Conservation (phyloP, 2,888 invertebrate species). For the Nycteola revayana region DNA sequence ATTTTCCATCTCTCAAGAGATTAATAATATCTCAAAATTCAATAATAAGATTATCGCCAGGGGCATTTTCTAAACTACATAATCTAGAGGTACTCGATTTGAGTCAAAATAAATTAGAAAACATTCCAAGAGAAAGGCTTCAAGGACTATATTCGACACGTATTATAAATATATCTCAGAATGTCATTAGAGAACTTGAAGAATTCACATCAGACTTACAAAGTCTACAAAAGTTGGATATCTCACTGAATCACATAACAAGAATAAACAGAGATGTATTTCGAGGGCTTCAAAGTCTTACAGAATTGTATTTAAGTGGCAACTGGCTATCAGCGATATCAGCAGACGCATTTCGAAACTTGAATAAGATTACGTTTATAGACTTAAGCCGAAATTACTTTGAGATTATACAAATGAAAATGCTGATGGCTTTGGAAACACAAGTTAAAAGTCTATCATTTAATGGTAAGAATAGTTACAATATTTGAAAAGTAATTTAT, state of each 20-base stretch:
- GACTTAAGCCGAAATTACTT: slow-evolving; percentile 93
- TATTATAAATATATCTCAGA: slow-evolving; percentile 91
- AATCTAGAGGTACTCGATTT: slow-evolving; percentile 90
- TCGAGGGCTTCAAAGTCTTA: slow-evolving; percentile 87
- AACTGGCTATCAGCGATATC: slow-evolving; percentile 92
- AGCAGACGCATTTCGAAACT: slow-evolving; percentile 88
- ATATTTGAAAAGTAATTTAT: no score
- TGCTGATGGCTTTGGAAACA: slow-evolving; percentile 90
- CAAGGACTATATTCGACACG: slow-evolving; percentile 88
- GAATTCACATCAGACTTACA: slow-evolving; percentile 90
- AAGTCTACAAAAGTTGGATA: slow-evolving; percentile 89
- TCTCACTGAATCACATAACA: slow-evolving; percentile 92
- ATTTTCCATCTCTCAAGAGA: slow-evolving; percentile 89
- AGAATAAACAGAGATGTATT: slow-evolving; percentile 89
- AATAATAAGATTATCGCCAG: slow-evolving; percentile 90
- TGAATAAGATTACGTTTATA: slow-evolving; percentile 88
- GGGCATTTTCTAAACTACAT: slow-evolving; percentile 90
- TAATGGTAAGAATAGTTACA: slow-evolving; percentile 89
- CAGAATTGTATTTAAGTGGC: slow-evolving; percentile 89
- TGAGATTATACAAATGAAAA: slow-evolving; percentile 89
- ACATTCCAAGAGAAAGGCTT: slow-evolving; percentile 91
- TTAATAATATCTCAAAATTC: slow-evolving; percentile 88
- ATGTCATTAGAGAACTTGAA: slow-evolving; percentile 90
- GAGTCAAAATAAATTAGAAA: slow-evolving; percentile 90
- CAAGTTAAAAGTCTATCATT: slow-evolving; percentile 89